A percentile compares a stretch with the other conserved stretches of the same genome.
Conservation (phyloP, 2,113 vertebrate species). For the Pseudopodoces humilis region DNA sequence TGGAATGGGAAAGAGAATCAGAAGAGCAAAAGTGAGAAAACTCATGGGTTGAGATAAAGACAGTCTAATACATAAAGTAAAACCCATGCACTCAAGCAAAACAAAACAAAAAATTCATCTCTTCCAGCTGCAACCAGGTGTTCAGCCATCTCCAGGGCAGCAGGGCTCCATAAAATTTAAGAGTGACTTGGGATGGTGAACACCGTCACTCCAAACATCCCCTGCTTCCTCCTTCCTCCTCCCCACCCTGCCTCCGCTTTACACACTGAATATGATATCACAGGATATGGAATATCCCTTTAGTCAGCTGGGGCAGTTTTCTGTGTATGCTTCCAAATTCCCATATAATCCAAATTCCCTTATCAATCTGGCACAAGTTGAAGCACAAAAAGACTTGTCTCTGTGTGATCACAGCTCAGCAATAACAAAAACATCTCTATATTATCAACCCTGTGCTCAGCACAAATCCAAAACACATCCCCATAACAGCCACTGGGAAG, state of each 20-base stretch:
- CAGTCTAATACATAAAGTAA: neutral
- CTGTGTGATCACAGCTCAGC: neutral
- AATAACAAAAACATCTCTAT: neutral
- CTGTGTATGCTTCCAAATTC: neutral
- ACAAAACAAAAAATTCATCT: neutral
- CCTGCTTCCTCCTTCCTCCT: neutral
- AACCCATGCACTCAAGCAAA: neutral
- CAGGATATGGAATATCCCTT: neutral
- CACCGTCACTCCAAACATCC: neutral
- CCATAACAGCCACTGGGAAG: neutral
- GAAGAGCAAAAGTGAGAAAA: neutral
- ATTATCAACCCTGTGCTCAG: neutral
- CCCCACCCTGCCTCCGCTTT: accelerated
- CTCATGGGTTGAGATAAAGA: neutral
- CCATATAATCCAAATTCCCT: neutral
- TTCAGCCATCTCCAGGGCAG: neutral
- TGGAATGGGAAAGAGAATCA: neutral
- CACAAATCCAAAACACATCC: neutral
- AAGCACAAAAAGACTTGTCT: neutral
- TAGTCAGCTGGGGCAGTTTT: neutral
- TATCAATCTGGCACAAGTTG: neutral
- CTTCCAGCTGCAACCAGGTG: neutral
- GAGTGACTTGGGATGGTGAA: neutral
- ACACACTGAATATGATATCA: neutral
- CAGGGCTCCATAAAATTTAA: neutral